phyloP scores from a whole-genome alignment of 2,113 vertebrate genomes.

The Solenodon paradoxus region DNA sequence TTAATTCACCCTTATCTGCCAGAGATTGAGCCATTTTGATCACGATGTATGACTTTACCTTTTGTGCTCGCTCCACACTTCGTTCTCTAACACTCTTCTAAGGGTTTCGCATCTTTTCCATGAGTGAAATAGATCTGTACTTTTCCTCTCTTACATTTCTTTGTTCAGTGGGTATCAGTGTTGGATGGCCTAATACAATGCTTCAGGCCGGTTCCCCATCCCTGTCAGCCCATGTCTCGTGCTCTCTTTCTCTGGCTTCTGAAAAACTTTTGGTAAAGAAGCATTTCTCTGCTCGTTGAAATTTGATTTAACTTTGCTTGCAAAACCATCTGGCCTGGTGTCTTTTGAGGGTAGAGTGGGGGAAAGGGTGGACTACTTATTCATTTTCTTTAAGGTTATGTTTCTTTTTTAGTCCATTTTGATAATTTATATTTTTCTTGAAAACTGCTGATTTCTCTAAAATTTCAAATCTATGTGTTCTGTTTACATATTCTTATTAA shows the following conservation, averaged over 20 bases:
- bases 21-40: background rate
- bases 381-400: background rate
- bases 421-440: slow-evolving; percentile 1
- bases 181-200: background rate
- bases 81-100: background rate
- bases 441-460: background rate
- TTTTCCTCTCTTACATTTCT: background rate
- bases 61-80: background rate
- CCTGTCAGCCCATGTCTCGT: background rate
- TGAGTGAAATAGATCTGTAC: background rate
- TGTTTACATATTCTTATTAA: background rate
- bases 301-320: background rate
- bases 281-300: background rate
- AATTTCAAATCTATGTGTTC: background rate
- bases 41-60: background rate
- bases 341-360: background rate
- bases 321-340: background rate
- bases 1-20: background rate
- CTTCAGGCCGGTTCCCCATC: background rate
- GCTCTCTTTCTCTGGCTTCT: background rate
- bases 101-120: background rate
- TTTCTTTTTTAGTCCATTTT: background rate
- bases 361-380: background rate
- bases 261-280: background rate
- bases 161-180: background rate